A percentile compares a stretch with the other conserved stretches of the same genome.
phyloP scores from a whole-genome alignment of 2,113 vertebrate genomes.

The Leptodactylus fuscus region DNA sequence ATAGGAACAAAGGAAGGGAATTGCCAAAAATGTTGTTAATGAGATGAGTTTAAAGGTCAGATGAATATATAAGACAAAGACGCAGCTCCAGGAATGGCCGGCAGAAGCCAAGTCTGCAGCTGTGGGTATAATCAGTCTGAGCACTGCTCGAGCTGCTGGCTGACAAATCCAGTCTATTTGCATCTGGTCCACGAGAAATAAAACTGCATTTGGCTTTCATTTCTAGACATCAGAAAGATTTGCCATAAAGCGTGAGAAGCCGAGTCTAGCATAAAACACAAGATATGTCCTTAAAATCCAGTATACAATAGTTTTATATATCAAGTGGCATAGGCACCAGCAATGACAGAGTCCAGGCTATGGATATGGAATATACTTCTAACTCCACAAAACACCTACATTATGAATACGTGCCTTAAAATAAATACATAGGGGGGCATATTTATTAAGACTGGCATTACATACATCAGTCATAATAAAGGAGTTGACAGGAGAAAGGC shows the following conservation, averaged over 20 bases:
- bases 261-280: neutral
- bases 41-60: constrained; percentile 24
- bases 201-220: neutral
- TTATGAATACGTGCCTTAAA: too few species aligned
- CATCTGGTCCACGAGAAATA: constrained; percentile 22
- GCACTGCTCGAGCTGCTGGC: neutral
- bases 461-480: too few species aligned
- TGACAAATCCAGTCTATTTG: constrained; percentile 3
- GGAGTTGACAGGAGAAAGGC: too few species aligned
- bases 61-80: neutral
- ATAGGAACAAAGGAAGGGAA: neutral
- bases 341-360: too few species aligned
- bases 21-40: constrained; percentile 15
- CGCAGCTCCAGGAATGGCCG: neutral
- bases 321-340: too few species aligned
- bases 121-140: neutral
- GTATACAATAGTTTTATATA: too few species aligned
- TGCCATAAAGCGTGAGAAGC: neutral
- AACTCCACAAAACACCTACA: too few species aligned
- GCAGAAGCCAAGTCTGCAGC: neutral
- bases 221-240: constrained; percentile 15
- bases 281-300: neutral
- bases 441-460: too few species aligned
- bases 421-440: too few species aligned
- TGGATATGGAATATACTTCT: too few species aligned